Percentiles rank a stretch among this genome's conserved stretches.
Evolutionary conservation across 1,140 invertebrate genomes (phyloP).

Genomic region (Orchesella cincta): DNA sequence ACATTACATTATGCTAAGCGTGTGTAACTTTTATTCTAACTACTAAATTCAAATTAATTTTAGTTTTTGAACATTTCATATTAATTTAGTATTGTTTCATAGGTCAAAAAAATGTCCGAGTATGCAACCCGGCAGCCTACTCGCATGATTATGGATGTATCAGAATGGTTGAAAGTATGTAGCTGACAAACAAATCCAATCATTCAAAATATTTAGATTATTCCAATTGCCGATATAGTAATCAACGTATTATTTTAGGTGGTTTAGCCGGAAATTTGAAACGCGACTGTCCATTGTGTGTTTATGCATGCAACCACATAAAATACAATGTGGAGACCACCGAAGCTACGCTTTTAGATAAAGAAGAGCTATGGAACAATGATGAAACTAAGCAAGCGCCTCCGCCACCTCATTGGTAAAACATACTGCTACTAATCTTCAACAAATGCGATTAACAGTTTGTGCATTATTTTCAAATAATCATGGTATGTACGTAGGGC

Average conservation of each 20-base stretch:
- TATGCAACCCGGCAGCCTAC: neutral
- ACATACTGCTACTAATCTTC: neutral
- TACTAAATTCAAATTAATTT: neutral
- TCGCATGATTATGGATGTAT: neutral
- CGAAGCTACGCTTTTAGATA: neutral
- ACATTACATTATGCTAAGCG: constrained; percentile 11
- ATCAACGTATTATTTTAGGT: neutral
- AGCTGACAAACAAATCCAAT: neutral
- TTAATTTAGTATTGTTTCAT: neutral
- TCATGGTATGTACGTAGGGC: too few species aligned
- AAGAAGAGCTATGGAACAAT: neutral
- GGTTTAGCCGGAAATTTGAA: neutral
- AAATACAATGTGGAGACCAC: constrained; percentile 1
- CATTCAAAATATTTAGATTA: neutral
- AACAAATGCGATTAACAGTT: too few species aligned
- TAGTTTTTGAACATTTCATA: neutral
- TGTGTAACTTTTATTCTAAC: neutral
- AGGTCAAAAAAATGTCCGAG: neutral
- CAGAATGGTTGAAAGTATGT: neutral
- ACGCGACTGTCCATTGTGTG: neutral
- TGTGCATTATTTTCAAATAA: too few species aligned
- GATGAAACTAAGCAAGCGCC: neutral
- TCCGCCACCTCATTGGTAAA: neutral
- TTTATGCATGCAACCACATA: constrained; percentile 2
- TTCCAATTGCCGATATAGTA: too few species aligned